phyloP scores from a whole-genome alignment of 2,888 invertebrate species.

The Cephus nigrinus region DNA sequence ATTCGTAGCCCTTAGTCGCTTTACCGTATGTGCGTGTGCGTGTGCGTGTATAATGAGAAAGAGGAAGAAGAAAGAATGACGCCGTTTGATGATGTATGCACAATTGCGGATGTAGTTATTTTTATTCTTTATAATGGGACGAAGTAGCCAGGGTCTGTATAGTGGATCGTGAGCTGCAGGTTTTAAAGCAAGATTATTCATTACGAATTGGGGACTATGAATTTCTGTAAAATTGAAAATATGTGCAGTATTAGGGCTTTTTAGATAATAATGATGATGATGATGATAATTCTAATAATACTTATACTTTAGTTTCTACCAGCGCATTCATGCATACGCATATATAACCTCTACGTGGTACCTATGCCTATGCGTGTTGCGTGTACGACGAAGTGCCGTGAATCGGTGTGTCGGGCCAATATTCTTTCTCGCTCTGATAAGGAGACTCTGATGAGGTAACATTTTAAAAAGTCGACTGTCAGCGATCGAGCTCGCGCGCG shows the following conservation, averaged over 20 bases:
- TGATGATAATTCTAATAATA: neutral
- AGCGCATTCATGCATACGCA: constrained; percentile 14
- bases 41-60: neutral
- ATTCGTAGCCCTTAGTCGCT: neutral
- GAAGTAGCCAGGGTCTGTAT: neutral
- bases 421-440: neutral
- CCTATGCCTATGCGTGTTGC: neutral
- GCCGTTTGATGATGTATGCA: neutral
- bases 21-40: neutral
- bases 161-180: neutral
- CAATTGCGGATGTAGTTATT: neutral
- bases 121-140: neutral
- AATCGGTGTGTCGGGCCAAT: neutral
- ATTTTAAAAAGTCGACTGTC: too few species aligned
- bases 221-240: constrained; percentile 29
- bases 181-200: neutral
- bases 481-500: neutral
- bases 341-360: constrained; percentile 21
- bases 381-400: neutral
- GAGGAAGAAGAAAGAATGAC: neutral
- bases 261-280: constrained; percentile 8
- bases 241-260: constrained; percentile 33
- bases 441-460: neutral
- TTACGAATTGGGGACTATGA: neutral
- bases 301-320: constrained; percentile 17